Evolutionary conservation across 2,113 vertebrate species (phyloP), one percentile per base, ranked within the genome.

Genomic region (Pongo pygmaeus): DNA sequence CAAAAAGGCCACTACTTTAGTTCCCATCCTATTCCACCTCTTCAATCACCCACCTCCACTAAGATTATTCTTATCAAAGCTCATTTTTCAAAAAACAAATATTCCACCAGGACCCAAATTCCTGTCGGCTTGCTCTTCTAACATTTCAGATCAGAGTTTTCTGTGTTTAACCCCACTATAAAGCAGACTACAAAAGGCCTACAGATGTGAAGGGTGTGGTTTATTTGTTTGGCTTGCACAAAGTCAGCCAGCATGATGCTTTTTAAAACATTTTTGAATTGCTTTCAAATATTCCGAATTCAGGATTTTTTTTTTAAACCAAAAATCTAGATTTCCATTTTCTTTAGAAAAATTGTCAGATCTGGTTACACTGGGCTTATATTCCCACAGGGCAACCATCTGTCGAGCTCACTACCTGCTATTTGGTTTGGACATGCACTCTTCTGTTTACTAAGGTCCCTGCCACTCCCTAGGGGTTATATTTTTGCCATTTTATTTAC

Each of bases 31-130:
- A 13, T 78, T 23, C 38, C 25, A 38, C 67, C 30, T 55, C 38
- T 72, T 89, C 25, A 69, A 13, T 59, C 40, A 6, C 77, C 40
- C 8, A 89, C 48, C 25, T 69, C 17, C 64, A 78, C 87, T 3
- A 17, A 74, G 48, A 86, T 50, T 70, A 64, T 83, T 96, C 92
- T 92, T 72, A 59, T 61, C 9, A 22, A 92, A 86, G 74, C 72
- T 79, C 40, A 55, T 75, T 95, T 96, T 94, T 50, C 30, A 95
- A 95, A 92, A 40, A 64, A 32, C 30, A 92, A 78, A 48, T 90
- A 83, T 67, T 77, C 22, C 40, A 57, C 13, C 80, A 85, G 88
- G 57, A 46, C 88, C 14, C 46, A 81, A 32, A 70, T 80, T 93
- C 69, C 92, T 91, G 9, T 75, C 20, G 59, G 46, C 5, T 46